Evolutionary conservation across 2,113 vertebrate genomes (phyloP), one percentile per base, ranked within the genome.

Genomic region (Formicarius rufipectus): DNA sequence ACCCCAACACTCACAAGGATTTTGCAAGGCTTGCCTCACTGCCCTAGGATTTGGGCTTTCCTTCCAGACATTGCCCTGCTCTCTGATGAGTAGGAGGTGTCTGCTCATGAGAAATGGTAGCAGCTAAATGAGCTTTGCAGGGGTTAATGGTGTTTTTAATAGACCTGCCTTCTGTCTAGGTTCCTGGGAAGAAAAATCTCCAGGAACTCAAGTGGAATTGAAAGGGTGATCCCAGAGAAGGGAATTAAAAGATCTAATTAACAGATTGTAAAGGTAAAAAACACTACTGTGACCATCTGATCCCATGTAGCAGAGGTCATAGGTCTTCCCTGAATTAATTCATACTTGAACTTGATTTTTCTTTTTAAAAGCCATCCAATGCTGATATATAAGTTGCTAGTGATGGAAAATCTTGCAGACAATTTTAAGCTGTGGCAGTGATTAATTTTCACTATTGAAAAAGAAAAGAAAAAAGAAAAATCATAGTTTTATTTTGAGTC

Each of bases 241-340:
- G 37, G 58, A 91, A 47, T 28, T 89, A 69, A 72, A 91, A 94
- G 93, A 96, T 96, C 80, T 92, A 96, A 96, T 96, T 95, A 95
- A 75, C 72, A 95, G 91, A 96, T 87, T 94, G 68, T 60, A 84
- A 91, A 82, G 68, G 40, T 89, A 31, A 69, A 81, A 95, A 84
- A 52, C 30, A 44, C n/a, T 66, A 21, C 45, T 22, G n/a, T 90
- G 79, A 66, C 68, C 60, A 67, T 89, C 56, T 92, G 84, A 93
- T 89, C 69, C 91, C 14, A 21, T 64, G 69, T 72, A 95, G 31
- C 39, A 87, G 86, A 91, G 84, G 60, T 89, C 20, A 6, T 66
- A 87, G 89, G 86, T 81, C 73, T 92, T 89, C 52, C 39, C 33
- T 87, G 64, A 75, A 82, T 90, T 89, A 86, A 92, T 87, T 94